Percentiles rank a stretch among this genome's conserved stretches.
Conservation (phyloP, 2,888 invertebrate genomes). For the Noctua comes region DNA sequence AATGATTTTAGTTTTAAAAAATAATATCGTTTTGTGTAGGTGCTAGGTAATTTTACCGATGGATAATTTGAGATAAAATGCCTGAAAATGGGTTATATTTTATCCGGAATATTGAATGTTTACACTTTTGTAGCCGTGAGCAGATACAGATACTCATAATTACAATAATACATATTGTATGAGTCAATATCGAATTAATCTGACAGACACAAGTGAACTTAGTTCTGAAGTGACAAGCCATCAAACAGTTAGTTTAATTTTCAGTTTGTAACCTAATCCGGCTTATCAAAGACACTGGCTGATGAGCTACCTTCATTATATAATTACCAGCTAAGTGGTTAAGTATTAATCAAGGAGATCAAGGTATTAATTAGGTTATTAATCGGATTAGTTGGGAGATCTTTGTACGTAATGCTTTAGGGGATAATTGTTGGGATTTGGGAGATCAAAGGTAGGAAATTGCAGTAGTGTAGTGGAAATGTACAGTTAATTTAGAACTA, state of each 20-base stretch:
- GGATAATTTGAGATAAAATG: background rate
- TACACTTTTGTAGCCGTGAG: too few species aligned
- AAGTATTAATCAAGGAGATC: conserved; percentile 57
- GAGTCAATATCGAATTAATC: background rate
- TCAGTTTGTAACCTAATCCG: conserved; percentile 41
- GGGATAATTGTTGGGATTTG: conserved; percentile 23
- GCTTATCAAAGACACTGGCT: conserved; percentile 54
- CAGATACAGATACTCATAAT: background rate
- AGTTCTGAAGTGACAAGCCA: conserved; percentile 12
- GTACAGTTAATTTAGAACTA: background rate
- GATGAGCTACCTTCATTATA: conserved; percentile 42
- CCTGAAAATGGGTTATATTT: background rate
- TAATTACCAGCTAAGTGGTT: conserved; percentile 52
- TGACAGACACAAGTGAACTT: background rate
- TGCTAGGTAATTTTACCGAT: background rate
- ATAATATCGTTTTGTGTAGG: background rate
- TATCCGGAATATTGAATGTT: background rate
- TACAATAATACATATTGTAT: background rate
- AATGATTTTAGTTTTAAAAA: background rate
- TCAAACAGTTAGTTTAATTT: conserved; percentile 41
- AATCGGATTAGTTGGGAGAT: conserved; percentile 50
- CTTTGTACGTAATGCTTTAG: conserved; percentile 11
- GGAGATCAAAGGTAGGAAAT: background rate
- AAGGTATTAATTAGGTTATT: conserved; percentile 57
- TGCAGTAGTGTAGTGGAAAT: too few species aligned